Conservation (phyloP, 2,888 invertebrate genomes). For the Cerceris rybyensis region DNA sequence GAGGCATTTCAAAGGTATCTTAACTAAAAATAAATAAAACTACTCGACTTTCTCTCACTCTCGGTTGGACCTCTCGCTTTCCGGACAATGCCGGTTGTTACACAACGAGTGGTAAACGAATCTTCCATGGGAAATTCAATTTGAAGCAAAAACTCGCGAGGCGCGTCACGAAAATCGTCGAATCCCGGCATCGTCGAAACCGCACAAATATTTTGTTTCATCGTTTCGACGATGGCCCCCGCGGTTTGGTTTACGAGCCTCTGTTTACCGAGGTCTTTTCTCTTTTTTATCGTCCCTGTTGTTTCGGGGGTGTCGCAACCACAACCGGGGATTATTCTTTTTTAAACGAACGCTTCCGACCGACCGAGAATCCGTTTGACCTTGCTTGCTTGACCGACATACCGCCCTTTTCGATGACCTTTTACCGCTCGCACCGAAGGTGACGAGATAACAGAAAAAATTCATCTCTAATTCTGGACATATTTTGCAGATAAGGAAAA, state of each 20-base stretch:
- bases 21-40: not conserved
- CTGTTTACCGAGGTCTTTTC: conserved; percentile 47
- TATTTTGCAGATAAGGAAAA: too few relatives aligned
- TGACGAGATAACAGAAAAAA: too few relatives aligned
- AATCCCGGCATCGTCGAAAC: conserved; percentile 60
- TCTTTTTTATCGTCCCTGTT: conserved; percentile 13
- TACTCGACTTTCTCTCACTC: conserved; percentile 2
- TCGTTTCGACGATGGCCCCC: conserved; percentile 46
- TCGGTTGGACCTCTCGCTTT: not conserved
- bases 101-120: conserved; percentile 56
- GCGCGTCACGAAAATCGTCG: conserved; percentile 67
- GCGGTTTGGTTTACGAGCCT: conserved; percentile 39
- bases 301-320: conserved; percentile 22
- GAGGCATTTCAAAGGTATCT: not conserved
- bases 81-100: conserved; percentile 22
- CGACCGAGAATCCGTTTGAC: conserved; percentile 25
- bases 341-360: conserved; percentile 27
- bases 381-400: conserved; percentile 4
- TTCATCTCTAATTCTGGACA: too few relatives aligned
- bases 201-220: conserved; percentile 64
- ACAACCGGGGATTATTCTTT: conserved; percentile 17
- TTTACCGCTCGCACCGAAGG: not conserved
- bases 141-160: conserved; percentile 53
- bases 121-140: conserved; percentile 65
- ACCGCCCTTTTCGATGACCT: not conserved